Evolutionary conservation across 2,888 invertebrate species (phyloP).

Genomic region (Baccha elongata): DNA sequence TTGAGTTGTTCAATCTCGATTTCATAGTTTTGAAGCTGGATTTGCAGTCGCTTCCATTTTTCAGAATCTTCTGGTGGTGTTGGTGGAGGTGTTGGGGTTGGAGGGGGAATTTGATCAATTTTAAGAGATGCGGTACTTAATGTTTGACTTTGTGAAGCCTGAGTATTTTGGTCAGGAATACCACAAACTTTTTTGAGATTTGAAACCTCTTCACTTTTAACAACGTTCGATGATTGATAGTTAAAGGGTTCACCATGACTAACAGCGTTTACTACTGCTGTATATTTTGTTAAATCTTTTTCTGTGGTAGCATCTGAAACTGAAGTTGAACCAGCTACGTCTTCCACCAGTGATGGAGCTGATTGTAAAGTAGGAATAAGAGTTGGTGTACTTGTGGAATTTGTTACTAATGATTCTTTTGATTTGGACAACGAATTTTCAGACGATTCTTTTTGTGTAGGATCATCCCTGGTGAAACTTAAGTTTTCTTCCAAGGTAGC

Average conservation of each 20-base stretch:
- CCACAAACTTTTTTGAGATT: neutral
- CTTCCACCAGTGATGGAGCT: too few species aligned
- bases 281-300: neutral
- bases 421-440: neutral
- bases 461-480: neutral
- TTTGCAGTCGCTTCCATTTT: constrained; percentile 25
- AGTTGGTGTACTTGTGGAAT: neutral
- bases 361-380: too few species aligned
- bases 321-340: too few species aligned
- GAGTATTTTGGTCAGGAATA: neutral
- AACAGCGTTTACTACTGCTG: neutral
- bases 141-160: neutral
- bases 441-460: neutral
- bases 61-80: constrained; percentile 33
- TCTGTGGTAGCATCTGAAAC: neutral
- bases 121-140: neutral
- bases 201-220: neutral
- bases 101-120: neutral
- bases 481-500: neutral
- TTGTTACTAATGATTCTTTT: neutral
- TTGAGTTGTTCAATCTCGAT: constrained; percentile 75
- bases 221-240: neutral
- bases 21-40: constrained; percentile 54
- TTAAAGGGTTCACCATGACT: neutral
- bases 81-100: constrained; percentile 7